Percentiles rank a stretch among this genome's conserved stretches.
phyloP scores from a whole-genome alignment of 2,113 vertebrate genomes.

The Dasypus novemcinctus region DNA sequence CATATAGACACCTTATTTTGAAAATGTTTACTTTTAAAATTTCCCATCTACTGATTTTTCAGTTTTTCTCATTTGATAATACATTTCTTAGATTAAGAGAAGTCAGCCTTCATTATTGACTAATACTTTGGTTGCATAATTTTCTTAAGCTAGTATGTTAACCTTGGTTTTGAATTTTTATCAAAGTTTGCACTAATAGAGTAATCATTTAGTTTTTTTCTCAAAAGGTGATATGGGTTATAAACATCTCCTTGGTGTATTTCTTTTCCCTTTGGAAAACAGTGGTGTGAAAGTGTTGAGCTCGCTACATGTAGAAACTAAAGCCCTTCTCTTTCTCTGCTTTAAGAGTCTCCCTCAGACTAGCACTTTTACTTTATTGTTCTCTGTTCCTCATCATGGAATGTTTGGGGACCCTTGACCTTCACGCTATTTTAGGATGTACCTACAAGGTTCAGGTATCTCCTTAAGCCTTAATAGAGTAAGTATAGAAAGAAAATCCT shows the following conservation, averaged over 20 bases:
- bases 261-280: conserved; percentile 19
- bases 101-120: conserved; percentile 24
- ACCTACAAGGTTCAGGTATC: neutral
- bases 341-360: neutral
- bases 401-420: neutral
- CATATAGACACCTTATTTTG: conserved; percentile 41
- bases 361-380: neutral
- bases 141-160: conserved; percentile 39
- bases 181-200: neutral
- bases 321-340: neutral
- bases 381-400: conserved; percentile 6
- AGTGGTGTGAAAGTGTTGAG: neutral
- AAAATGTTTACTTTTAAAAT: neutral
- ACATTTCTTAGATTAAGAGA: conserved; percentile 19
- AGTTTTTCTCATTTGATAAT: conserved; percentile 44
- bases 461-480: neutral
- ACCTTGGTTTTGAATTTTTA: conserved; percentile 39
- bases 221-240: neutral
- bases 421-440: neutral
- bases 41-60: conserved; percentile 29
- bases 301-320: neutral
- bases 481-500: neutral
- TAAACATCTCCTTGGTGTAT: neutral
- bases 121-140: conserved; percentile 28
- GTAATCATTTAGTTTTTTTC: conserved; percentile 27